Conservation (phyloP, 2,113 vertebrate genomes). For the Brienomyrus longianalis region DNA sequence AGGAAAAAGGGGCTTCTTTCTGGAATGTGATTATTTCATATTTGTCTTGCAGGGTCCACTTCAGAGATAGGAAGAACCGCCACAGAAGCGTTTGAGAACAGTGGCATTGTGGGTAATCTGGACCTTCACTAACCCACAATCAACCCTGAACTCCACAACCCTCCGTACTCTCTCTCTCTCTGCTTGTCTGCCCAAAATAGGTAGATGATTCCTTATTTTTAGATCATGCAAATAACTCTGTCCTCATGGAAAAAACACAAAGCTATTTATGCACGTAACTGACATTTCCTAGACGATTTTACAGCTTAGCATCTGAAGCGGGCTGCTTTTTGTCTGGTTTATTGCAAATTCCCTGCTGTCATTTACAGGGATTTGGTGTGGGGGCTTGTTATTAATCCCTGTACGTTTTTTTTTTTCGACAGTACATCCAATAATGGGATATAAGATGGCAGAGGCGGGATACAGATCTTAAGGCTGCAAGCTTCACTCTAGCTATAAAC, state of each 20-base stretch:
- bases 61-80: background rate
- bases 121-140: background rate
- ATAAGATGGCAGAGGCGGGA: background rate
- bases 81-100: background rate
- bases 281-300: constrained; percentile 1
- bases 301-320: background rate
- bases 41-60: background rate
- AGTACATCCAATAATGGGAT: background rate
- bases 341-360: background rate
- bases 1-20: background rate
- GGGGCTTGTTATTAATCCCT: background rate
- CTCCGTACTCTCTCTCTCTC: background rate
- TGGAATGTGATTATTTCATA: background rate
- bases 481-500: background rate
- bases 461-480: background rate
- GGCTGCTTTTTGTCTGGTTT: background rate
- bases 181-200: background rate
- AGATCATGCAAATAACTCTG: background rate
- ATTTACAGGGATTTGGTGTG: background rate
- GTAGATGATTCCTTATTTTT: background rate
- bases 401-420: background rate
- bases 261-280: background rate
- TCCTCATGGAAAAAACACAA: background rate
- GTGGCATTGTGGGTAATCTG: background rate
- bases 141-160: background rate